Evolutionary conservation across 1,140 invertebrate genomes (phyloP).

Genomic region (Spodoptera litura): DNA sequence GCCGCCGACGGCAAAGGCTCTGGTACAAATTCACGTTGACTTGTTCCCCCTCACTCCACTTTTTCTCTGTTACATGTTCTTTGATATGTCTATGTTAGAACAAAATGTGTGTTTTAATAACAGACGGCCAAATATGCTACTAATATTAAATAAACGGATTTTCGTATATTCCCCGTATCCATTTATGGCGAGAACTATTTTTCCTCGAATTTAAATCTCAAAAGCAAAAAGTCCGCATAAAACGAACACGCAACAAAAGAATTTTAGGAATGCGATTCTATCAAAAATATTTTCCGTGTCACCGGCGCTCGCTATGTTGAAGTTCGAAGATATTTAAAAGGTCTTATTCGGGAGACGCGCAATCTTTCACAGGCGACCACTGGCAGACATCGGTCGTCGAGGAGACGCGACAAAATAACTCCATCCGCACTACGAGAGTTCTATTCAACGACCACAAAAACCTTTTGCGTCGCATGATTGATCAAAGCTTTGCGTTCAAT

Average conservation of each 20-base stretch:
- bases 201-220: background rate
- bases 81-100: slow-evolving; percentile 43
- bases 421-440: slow-evolving; percentile 67
- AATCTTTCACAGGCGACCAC: slow-evolving; percentile 73
- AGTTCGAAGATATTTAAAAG: slow-evolving; percentile 75
- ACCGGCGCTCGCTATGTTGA: slow-evolving; percentile 59
- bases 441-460: slow-evolving; percentile 78
- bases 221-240: background rate
- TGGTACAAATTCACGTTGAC: slow-evolving; percentile 81
- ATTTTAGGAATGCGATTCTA: slow-evolving; percentile 64
- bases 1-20: slow-evolving; percentile 83
- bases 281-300: slow-evolving; percentile 70
- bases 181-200: too few species aligned
- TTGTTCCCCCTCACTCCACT: slow-evolving; percentile 63
- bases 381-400: slow-evolving; percentile 66
- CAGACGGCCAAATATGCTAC: background rate
- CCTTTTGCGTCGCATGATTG: slow-evolving; percentile 80
- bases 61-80: slow-evolving; percentile 56
- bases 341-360: slow-evolving; percentile 70
- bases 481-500: slow-evolving; percentile 77
- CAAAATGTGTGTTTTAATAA: slow-evolving; percentile 15
- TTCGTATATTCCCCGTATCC: background rate
- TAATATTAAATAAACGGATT: background rate
- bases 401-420: slow-evolving; percentile 75
- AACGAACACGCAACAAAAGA: slow-evolving; percentile 45